Evolutionary conservation across 2,797 vertebrate genomes (phyloP), one percentile per base, ranked within the genome.

Genomic region (Sphenodon punctatus): DNA sequence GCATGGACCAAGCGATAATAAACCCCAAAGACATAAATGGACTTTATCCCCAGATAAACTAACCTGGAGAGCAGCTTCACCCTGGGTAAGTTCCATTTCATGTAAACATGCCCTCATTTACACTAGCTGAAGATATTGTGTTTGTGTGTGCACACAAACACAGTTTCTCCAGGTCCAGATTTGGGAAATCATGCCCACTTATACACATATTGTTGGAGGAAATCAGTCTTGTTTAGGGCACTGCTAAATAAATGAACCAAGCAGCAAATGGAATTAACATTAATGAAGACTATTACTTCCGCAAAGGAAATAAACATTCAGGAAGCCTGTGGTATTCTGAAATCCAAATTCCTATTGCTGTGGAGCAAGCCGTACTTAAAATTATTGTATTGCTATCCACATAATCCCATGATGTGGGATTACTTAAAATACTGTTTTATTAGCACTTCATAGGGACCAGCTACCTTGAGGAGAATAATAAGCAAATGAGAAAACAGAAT

Each of bases 221-320:
- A 90, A 88, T 86, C 80, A 89, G 90, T 85, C 69, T 87, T 86
- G 88, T 89, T 87, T 91, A 75, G 88, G 83, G 76, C 87, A 84
- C 58, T 80, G 81, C 85, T 89, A 88, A 88, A 83, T 55, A 93
- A 92, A 93, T 89, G 92, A 89, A 91, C 86, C 53, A 39, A 65
- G 75, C 86, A 88, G 87, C 76, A 82, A 80, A 88, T 78, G 77
- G 88, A 89, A 88, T 91, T 91, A 84, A 45, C 45, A 80, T 70
- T 86, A 90, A 90, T 91, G 86, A 90, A 89, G 71, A 89, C 43
- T 79, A 92, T 89, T 82, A 85, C 67, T 25, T 91, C 83, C 80
- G 92, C 75, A 49, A 78, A 89, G 83, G 69, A 88, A 90, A 84
- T 61, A 80, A 38, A 80, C 82, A 83, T 86, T 68, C 78, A 59